Evolutionary conservation across 2,113 vertebrate species (phyloP).

Genomic region (Paratilapia polleni): DNA sequence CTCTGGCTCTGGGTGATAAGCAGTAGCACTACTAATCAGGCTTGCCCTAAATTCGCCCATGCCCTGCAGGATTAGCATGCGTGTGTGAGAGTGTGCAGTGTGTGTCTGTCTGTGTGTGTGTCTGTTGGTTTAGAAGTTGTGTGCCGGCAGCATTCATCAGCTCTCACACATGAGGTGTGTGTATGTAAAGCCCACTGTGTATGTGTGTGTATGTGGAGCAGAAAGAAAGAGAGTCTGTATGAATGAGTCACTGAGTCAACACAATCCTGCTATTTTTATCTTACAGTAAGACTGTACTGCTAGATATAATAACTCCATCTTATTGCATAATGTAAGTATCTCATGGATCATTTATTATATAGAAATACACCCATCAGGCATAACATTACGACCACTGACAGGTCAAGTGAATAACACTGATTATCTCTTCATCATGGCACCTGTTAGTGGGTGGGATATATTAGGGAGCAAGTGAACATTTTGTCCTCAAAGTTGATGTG

Average conservation of each 20-base stretch:
- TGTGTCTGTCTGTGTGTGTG: conserved; percentile 10
- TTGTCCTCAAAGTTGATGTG: no score
- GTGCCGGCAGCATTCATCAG: conserved; percentile 55
- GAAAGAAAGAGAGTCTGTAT: conserved; percentile 8
- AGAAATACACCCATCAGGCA: no score
- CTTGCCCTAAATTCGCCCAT: conserved; percentile 82
- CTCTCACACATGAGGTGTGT: conserved; percentile 44
- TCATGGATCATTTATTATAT: background rate
- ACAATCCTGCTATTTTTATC: conserved; percentile 48
- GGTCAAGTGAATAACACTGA: no score
- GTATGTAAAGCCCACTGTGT: conserved; percentile 21
- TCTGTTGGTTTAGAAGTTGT: conserved; percentile 43
- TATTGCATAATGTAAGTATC: conserved; percentile 28
- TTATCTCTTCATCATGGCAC: no score
- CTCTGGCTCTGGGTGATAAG: conserved; percentile 77
- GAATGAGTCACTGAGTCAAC: conserved; percentile 54
- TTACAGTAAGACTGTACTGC: conserved; percentile 41
- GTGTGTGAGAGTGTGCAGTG: conserved; percentile 12
- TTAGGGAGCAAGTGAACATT: no score
- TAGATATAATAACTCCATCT: background rate
- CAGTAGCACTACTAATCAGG: conserved; percentile 79
- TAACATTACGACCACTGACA: no score
- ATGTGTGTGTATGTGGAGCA: background rate
- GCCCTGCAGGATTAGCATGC: conserved; percentile 77
- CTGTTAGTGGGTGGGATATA: no score